Conservation (phyloP, 2,113 vertebrate genomes). For the Toxotes jaculatrix region DNA sequence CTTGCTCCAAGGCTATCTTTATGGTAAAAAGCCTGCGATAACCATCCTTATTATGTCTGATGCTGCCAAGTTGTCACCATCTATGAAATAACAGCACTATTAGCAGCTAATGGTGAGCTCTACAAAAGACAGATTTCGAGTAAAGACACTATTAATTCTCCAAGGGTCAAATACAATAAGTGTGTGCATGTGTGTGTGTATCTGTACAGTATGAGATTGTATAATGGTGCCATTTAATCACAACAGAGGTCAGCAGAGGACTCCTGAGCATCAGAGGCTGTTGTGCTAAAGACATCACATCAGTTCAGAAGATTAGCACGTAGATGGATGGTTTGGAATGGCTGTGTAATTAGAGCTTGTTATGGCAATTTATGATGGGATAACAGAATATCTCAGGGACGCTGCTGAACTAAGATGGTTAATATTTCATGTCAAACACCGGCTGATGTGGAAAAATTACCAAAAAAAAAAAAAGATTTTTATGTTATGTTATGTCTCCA, state of each 20-base stretch:
- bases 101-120: conserved; percentile 72
- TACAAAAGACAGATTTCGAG: conserved; percentile 60
- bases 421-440: conserved; percentile 35
- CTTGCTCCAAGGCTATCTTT: conserved; percentile 42
- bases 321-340: conserved; percentile 35
- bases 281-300: conserved; percentile 33
- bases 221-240: conserved; percentile 54
- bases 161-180: conserved; percentile 50
- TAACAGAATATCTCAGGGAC: conserved; percentile 13
- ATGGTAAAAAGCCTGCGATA: conserved; percentile 66
- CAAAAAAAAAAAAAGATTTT: background rate
- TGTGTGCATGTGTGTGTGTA: background rate
- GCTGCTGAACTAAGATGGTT: conserved; percentile 8
- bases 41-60: conserved; percentile 61
- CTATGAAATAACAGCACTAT: conserved; percentile 74
- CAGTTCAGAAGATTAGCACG: conserved; percentile 23
- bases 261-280: conserved; percentile 5
- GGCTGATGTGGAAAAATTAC: conserved; percentile 1
- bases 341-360: conserved; percentile 48
- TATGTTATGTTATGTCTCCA: background rate
- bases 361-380: conserved; percentile 40
- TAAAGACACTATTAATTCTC: conserved; percentile 55
- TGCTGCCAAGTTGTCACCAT: conserved; percentile 71
- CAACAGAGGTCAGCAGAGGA: conserved; percentile 42
- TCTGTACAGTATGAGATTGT: conserved; percentile 14